A percentile compares a stretch with the other conserved stretches of the same genome.
phyloP scores from a whole-genome alignment of 2,113 vertebrate species.

The Eira barbara region DNA sequence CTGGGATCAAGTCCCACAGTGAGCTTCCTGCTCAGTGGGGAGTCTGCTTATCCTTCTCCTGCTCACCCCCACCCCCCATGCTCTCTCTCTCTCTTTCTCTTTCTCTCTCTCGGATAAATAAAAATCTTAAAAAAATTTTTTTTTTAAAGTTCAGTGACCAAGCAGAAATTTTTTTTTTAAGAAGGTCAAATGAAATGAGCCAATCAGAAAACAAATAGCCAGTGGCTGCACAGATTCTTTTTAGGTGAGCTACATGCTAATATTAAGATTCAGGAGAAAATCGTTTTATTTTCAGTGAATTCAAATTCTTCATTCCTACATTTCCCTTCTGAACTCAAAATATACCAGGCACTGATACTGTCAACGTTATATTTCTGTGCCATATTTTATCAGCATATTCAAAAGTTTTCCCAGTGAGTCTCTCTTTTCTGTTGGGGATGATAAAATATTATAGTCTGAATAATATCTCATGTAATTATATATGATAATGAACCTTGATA shows the following conservation, averaged over 20 bases:
- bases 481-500: neutral
- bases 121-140: neutral
- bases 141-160: neutral
- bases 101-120: neutral
- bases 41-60: neutral
- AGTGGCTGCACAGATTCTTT: neutral
- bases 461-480: neutral
- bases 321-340: neutral
- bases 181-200: neutral
- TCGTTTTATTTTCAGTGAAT: neutral
- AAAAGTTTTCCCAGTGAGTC: neutral
- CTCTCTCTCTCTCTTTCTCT: no score
- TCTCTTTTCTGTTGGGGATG: neutral
- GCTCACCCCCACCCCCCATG: neutral
- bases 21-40: neutral
- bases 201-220: neutral
- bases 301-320: neutral
- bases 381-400: neutral
- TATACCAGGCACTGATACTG: neutral
- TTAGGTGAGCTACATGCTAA: neutral
- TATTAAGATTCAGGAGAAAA: neutral
- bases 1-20: neutral
- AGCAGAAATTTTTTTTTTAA: conserved; percentile 30
- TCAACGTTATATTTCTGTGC: neutral
- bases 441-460: conserved; percentile 16